These are phyloP conservation scores for Laterallus jamaicensis DNA, from an alignment of 2,113 vertebrate species.

Conservation along the genomic window DNA sequence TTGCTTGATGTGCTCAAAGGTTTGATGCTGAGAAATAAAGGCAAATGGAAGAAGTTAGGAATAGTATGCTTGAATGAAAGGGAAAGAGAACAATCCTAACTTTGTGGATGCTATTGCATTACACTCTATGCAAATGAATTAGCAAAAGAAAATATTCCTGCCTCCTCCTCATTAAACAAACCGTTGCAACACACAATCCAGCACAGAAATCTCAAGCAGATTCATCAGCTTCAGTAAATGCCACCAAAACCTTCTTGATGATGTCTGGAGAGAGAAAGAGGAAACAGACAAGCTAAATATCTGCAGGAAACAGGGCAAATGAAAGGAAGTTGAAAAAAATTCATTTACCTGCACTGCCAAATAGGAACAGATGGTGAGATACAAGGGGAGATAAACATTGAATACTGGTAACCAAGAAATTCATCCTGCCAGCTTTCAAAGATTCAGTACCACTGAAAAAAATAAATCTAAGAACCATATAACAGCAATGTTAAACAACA, in stretches of 20 bases:
- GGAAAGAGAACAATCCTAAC: not conserved
- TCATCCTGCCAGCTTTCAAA: slow-evolving; percentile 64
- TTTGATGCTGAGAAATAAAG: not conserved
- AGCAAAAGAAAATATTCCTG: not conserved
- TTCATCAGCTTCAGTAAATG: slow-evolving; percentile 3
- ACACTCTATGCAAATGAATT: not conserved
- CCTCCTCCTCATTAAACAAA: not conserved
- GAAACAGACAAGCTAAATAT: not conserved
- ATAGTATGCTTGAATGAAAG: not conserved
- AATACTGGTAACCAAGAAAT: slow-evolving; percentile 61
- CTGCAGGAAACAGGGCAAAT: slow-evolving; percentile 29
- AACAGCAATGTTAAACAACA: slow-evolving; percentile 38
- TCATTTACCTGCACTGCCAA: slow-evolving; percentile 67
- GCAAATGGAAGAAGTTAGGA: not conserved
- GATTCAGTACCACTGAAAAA: not conserved
- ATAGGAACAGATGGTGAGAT: slow-evolving; percentile 73
- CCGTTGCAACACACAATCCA: not conserved
- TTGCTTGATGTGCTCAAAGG: not conserved
- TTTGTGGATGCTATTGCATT: not conserved
- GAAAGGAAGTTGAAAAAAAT: slow-evolving; percentile 33
- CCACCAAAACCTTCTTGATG: not conserved
- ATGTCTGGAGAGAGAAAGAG: slow-evolving; percentile 1
- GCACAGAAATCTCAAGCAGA: not conserved
- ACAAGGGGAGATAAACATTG: slow-evolving; percentile 67
- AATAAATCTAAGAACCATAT: slow-evolving; percentile 33